phyloP scores from a whole-genome alignment of 2,797 vertebrate genomes.

The Acestrorhynchus altus region DNA sequence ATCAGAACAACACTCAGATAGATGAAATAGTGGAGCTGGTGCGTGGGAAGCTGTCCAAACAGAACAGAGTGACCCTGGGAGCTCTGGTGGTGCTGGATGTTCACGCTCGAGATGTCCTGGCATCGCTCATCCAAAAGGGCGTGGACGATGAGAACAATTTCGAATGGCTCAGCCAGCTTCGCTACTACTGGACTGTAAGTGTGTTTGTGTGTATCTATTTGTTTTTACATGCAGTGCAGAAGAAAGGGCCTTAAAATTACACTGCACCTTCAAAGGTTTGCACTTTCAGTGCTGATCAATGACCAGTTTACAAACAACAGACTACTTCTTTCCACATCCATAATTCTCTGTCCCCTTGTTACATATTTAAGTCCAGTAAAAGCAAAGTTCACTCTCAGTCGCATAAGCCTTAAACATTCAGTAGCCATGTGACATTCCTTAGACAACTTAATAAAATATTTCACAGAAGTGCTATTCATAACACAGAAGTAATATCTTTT shows the following conservation, averaged over 20 bases:
- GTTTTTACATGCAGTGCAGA: neutral
- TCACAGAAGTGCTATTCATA: neutral
- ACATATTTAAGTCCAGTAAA: neutral
- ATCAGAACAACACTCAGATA: constrained; percentile 86
- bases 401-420: neutral
- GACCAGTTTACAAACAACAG: neutral
- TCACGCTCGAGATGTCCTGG: constrained; percentile 86
- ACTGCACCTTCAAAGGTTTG: too few species aligned
- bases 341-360: neutral
- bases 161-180: constrained; percentile 90
- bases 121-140: constrained; percentile 81
- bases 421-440: neutral
- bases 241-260: neutral
- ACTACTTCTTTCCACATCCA: neutral
- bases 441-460: neutral
- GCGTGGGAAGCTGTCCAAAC: constrained; percentile 87
- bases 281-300: neutral
- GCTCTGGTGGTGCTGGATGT: constrained; percentile 89
- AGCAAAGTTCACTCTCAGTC: neutral
- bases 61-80: constrained; percentile 85
- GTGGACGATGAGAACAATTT: constrained; percentile 87
- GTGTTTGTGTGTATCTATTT: constrained; percentile 25
- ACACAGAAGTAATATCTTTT: neutral
- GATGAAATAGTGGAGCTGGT: constrained; percentile 89
- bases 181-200: constrained; percentile 88